Evolutionary conservation across 2,888 invertebrate genomes (phyloP).

Genomic region (Zootermopsis nevadensis): DNA sequence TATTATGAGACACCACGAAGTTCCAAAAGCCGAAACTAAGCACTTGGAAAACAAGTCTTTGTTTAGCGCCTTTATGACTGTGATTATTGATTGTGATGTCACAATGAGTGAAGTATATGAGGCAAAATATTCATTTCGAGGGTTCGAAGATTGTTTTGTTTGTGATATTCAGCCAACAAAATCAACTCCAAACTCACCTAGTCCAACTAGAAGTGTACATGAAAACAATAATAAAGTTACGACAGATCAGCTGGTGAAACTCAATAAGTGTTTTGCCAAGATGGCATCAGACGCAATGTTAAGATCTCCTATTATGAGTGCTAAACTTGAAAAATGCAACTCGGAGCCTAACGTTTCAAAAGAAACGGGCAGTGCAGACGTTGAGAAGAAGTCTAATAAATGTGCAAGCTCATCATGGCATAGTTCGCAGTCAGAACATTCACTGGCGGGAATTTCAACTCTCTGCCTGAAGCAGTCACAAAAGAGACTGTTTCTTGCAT

Average conservation of each 20-base stretch:
- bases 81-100: conserved; percentile 37
- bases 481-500: conserved; percentile 11
- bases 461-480: neutral
- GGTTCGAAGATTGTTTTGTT: conserved; percentile 8
- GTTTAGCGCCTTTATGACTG: neutral
- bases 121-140: conserved; percentile 32
- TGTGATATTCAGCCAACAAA: neutral
- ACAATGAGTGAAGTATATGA: conserved; percentile 30
- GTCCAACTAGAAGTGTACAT: conserved; percentile 8
- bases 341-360: conserved; percentile 37
- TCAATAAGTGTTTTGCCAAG: conserved; percentile 18
- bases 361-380: neutral
- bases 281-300: conserved; percentile 25
- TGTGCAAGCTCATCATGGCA: conserved; percentile 11
- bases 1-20: neutral
- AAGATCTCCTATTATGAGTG: conserved; percentile 30
- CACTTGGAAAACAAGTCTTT: neutral
- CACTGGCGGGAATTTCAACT: conserved; percentile 37
- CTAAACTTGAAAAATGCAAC: conserved; percentile 30
- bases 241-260: neutral
- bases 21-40: neutral
- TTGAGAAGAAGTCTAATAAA: neutral
- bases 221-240: conserved; percentile 17
- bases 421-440: conserved; percentile 31
- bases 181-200: conserved; percentile 16